Base-by-base conservation (phyloP, 2,888 invertebrate genomes). In the Isotomurus palustris region DNA sequence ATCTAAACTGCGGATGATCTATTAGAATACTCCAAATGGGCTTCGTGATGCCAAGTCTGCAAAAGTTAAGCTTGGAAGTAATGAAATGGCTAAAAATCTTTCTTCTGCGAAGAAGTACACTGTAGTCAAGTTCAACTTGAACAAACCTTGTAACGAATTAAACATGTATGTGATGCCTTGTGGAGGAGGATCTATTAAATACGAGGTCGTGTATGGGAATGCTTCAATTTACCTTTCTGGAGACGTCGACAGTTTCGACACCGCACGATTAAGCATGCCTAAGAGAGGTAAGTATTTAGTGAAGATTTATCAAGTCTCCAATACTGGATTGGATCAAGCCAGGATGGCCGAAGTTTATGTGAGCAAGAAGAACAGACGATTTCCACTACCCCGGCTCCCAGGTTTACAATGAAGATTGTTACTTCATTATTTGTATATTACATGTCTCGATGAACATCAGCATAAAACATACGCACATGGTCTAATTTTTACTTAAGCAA, bases 311-410 rank as follows among this genome's bases (percentile, higher is more conserved):
- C 60, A 56, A 40, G 53, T 35, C 17, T 28, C 40, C 12, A 44
- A 44, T n/a, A 48, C 43, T 27, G 21, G 21, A 2, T 25, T 27
- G 3, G 25, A 47, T 24, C 29, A 49, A 3, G 64, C 67, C 22
- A 45, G 64, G 36, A 68, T 67, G 62, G 71, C 60, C 2, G 69
- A 71, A 57, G 60, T 71, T n/a, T 69, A 59, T 51, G 64, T 71
- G 8, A 68, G 60, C 38, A 69, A 69, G 61, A 71, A 64, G 49
- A 64, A 66, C 53, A 67, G 73, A 60, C 52, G 66, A 51, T 78
- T 80, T 58, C 77, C 78, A 2, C 75, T 82, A 22, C 82, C 83
- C 0, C 78, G 77, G 58, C 72, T 83, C 67, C 82, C 82, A n/a
- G 62, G 70, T 69, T 56, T 47, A 41, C 32, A 14, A 32, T 32